These are phyloP conservation scores for Tachystola acroxantha DNA, from an alignment of 2,888 invertebrate genomes.

Conservation along the genomic window DNA sequence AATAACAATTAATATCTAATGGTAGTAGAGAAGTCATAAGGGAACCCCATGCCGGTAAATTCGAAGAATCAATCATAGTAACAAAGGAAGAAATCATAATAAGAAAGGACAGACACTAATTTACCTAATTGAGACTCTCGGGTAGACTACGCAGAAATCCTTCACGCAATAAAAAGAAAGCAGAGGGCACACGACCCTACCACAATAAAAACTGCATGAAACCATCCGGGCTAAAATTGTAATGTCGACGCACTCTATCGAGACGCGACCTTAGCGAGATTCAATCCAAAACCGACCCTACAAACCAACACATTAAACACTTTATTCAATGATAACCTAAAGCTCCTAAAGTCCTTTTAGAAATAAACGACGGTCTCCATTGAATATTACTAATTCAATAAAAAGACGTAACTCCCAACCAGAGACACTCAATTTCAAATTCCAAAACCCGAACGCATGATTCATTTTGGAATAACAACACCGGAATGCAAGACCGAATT, in stretches of 20 bases:
- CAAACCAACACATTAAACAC: fast-evolving
- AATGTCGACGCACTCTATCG: slow-evolving; percentile 62
- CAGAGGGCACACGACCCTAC: slow-evolving; percentile 62
- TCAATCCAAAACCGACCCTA: slow-evolving; percentile 32
- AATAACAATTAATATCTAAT: no score
- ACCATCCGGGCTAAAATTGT: slow-evolving; percentile 72
- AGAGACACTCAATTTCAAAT: slow-evolving; percentile 22
- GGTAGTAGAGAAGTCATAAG: no score
- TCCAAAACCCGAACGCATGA: slow-evolving; percentile 20
- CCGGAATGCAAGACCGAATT: slow-evolving; percentile 30
- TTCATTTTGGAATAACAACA: slow-evolving; percentile 23
- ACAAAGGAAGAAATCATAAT: not conserved
- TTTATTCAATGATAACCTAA: not conserved
- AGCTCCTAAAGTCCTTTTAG: slow-evolving; percentile 33
- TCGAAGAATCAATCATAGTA: not conserved
- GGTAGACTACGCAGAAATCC: slow-evolving; percentile 40
- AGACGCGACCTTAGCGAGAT: slow-evolving; percentile 42
- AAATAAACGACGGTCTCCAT: slow-evolving; percentile 44
- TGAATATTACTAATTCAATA: slow-evolving; percentile 35
- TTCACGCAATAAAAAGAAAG: slow-evolving; percentile 50
- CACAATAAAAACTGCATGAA: slow-evolving; percentile 74
- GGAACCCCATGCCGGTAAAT: not conserved
- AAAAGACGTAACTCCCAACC: slow-evolving; percentile 32
- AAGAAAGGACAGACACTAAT: slow-evolving; percentile 12
- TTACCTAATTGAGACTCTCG: slow-evolving; percentile 31